phyloP scores from a whole-genome alignment of 2,113 vertebrate species.

The Nicator chloris region DNA sequence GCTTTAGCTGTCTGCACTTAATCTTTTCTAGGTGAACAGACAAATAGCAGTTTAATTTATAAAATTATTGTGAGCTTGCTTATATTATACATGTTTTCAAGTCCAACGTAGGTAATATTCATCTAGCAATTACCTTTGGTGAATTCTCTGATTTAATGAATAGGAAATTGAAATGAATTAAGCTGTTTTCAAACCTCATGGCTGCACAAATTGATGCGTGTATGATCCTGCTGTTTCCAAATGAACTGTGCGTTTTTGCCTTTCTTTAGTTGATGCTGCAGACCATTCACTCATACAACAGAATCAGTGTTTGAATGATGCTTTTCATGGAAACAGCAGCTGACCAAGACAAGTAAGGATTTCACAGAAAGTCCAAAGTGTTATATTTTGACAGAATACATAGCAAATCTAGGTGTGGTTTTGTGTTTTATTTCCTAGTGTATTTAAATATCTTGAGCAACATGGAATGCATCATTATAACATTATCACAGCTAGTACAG shows the following conservation, averaged over 20 bases:
- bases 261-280: background rate
- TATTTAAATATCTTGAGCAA: background rate
- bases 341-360: background rate
- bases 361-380: background rate
- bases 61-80: background rate
- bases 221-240: background rate
- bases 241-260: background rate
- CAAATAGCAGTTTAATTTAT: background rate
- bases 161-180: background rate
- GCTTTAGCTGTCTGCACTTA: background rate
- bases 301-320: background rate
- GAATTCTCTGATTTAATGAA: background rate
- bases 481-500: background rate
- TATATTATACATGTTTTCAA: background rate
- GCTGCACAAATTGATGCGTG: background rate
- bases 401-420: background rate
- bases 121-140: background rate
- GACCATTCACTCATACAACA: background rate
- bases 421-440: background rate
- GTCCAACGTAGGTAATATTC: background rate
- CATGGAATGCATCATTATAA: background rate
- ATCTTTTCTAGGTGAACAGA: background rate
- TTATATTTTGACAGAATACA: background rate
- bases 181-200: background rate
- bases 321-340: background rate